A percentile compares a stretch with the other conserved stretches of the same genome.
phyloP scores from a whole-genome alignment of 1,140 invertebrate genomes.

The Hyphantria cunea region DNA sequence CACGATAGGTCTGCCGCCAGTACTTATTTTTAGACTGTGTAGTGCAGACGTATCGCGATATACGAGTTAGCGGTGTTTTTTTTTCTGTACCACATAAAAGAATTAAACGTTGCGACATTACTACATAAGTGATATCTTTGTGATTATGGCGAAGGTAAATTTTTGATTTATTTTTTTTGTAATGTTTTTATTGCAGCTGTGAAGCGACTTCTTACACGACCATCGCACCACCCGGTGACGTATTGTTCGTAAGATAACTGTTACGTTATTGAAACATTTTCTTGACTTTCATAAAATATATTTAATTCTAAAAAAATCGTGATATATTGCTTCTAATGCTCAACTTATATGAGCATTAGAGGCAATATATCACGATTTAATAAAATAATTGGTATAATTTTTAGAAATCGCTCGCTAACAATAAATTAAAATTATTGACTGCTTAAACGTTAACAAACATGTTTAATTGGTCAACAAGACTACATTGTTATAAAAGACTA shows the following conservation, averaged over 20 bases:
- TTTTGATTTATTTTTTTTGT: conserved; percentile 25
- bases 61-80: conserved; percentile 50
- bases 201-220: conserved; percentile 44
- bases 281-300: too few relatives aligned
- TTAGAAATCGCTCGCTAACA: too few relatives aligned
- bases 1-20: conserved; percentile 40
- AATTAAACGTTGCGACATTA: conserved; percentile 40
- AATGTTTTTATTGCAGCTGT: not conserved
- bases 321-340: too few relatives aligned
- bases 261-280: not conserved
- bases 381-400: too few relatives aligned
- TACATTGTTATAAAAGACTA: too few relatives aligned
- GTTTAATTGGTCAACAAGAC: too few relatives aligned
- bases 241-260: conserved; percentile 34
- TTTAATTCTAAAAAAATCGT: too few relatives aligned
- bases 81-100: conserved; percentile 64
- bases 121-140: conserved; percentile 38
- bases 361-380: too few relatives aligned
- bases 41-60: conserved; percentile 42
- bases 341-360: too few relatives aligned
- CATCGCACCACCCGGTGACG: conserved; percentile 54
- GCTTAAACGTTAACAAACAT: too few relatives aligned
- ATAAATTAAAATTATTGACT: too few relatives aligned
- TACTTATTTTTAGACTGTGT: conserved; percentile 65
- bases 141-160: conserved; percentile 69